phyloP scores from a whole-genome alignment of 2,888 invertebrate genomes.

The Aphodius sticticus region DNA sequence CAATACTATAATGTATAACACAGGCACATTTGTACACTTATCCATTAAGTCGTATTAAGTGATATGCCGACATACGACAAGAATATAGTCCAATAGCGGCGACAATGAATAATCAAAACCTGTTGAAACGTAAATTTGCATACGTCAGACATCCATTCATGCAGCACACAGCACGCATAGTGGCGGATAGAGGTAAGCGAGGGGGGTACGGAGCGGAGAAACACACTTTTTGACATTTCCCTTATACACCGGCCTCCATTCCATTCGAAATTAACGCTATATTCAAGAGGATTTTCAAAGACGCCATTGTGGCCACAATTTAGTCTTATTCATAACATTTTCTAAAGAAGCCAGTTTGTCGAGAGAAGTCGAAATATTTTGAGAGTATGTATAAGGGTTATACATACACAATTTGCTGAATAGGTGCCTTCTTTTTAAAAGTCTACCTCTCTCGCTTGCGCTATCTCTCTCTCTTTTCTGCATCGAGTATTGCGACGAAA shows the following conservation, averaged over 20 bases:
- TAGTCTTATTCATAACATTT: conserved; percentile 68
- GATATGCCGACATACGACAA: conserved; percentile 28
- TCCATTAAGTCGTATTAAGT: not conserved
- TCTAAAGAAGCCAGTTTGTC: conserved; percentile 60
- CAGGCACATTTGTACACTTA: not conserved
- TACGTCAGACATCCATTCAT: conserved; percentile 46
- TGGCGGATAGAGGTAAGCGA: conserved; percentile 15
- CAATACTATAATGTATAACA: too few species aligned
- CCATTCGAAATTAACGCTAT: conserved; percentile 67
- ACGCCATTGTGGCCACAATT: conserved; percentile 70
- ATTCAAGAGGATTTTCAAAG: conserved; percentile 67
- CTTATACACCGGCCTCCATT: conserved; percentile 45
- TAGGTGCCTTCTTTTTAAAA: conserved; percentile 35
- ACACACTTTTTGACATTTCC: conserved; percentile 56
- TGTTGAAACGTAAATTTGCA: conserved; percentile 56
- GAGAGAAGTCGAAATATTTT: conserved; percentile 57
- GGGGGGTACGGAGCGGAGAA: conserved; percentile 42
- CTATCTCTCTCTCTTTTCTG: conserved; percentile 21
- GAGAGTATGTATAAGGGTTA: conserved; percentile 49
- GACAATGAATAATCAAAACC: conserved; percentile 55
- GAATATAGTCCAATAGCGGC: conserved; percentile 33
- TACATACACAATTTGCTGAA: conserved; percentile 40
- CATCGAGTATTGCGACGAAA: conserved; percentile 15
- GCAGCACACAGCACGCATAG: not conserved
- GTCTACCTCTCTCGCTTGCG: not conserved